Percentiles rank a stretch among this genome's conserved stretches.
Conservation (phyloP, 2,113 vertebrate genomes). For the Hemiprocne comata region DNA sequence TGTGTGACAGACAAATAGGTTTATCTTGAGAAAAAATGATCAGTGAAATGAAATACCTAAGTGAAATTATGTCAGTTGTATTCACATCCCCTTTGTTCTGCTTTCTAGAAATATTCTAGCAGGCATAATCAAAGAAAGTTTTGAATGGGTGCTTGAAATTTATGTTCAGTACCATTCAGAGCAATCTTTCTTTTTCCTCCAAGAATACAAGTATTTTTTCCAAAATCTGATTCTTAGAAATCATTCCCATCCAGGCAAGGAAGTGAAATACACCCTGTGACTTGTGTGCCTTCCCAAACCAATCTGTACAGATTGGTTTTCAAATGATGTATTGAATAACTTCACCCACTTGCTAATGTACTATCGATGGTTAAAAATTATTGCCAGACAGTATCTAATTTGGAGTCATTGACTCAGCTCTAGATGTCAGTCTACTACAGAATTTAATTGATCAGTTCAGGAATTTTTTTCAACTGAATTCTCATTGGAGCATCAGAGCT, state of each 20-base stretch:
- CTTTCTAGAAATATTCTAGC: background rate
- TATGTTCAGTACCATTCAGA: background rate
- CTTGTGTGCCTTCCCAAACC: constrained; percentile 21
- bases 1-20: background rate
- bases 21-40: background rate
- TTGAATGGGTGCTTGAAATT: background rate
- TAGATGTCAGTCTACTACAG: background rate
- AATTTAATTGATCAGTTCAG: background rate
- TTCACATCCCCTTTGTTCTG: background rate
- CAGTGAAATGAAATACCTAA: background rate
- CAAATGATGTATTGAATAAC: background rate
- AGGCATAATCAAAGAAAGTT: background rate
- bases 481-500: background rate
- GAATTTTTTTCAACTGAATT: background rate
- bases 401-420: constrained; percentile 16
- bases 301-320: background rate
- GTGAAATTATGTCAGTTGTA: background rate
- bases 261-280: background rate
- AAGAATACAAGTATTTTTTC: constrained; percentile 11
- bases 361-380: constrained; percentile 50
- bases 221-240: background rate
- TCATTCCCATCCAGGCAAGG: background rate
- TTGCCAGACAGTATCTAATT: constrained; percentile 45
- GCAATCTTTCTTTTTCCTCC: background rate
- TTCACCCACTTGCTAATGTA: constrained; percentile 26